These are phyloP conservation scores for Neoitamus cyanurus DNA, from an alignment of 2,888 invertebrate genomes.

Conservation along the genomic window DNA sequence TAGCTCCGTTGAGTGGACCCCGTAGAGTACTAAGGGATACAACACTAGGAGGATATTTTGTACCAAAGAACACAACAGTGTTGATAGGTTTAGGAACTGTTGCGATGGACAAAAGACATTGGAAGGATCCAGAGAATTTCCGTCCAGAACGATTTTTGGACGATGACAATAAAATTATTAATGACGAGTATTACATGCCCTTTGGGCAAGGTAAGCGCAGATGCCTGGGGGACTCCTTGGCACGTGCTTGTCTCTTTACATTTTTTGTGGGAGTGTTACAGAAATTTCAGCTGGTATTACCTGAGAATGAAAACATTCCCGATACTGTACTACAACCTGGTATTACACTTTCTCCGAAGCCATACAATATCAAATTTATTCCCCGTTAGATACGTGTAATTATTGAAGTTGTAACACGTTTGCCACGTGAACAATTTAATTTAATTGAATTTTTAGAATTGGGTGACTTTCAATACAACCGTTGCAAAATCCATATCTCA, in stretches of 20 bases:
- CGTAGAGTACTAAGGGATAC: conserved; percentile 70
- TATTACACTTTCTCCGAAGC: conserved; percentile 70
- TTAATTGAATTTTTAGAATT: too few relatives aligned
- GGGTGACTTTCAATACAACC: too few relatives aligned
- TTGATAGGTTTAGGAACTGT: conserved; percentile 70
- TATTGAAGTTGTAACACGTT: too few relatives aligned
- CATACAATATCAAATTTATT: conserved; percentile 67
- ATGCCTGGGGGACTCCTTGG: conserved; percentile 75
- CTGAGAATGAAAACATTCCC: conserved; percentile 64
- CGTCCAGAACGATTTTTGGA: conserved; percentile 74
- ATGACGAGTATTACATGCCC: conserved; percentile 63
- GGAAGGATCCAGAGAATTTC: conserved; percentile 73
- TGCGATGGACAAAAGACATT: conserved; percentile 70
- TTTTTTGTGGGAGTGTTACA: conserved; percentile 72
- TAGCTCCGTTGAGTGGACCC: conserved; percentile 70
- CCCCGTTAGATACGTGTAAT: conserved; percentile 12
- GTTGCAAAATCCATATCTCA: too few relatives aligned
- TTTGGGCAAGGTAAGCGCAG: conserved; percentile 71
- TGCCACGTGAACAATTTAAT: too few relatives aligned
- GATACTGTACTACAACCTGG: conserved; percentile 68
- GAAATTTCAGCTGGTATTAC: conserved; percentile 67
- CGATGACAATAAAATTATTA: conserved; percentile 57
- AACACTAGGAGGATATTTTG: conserved; percentile 68
- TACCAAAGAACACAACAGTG: conserved; percentile 70
- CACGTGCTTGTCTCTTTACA: conserved; percentile 72